These are phyloP conservation scores for Ophonus ardosiacus DNA, from an alignment of 2,888 invertebrate species.

Conservation along the genomic window DNA sequence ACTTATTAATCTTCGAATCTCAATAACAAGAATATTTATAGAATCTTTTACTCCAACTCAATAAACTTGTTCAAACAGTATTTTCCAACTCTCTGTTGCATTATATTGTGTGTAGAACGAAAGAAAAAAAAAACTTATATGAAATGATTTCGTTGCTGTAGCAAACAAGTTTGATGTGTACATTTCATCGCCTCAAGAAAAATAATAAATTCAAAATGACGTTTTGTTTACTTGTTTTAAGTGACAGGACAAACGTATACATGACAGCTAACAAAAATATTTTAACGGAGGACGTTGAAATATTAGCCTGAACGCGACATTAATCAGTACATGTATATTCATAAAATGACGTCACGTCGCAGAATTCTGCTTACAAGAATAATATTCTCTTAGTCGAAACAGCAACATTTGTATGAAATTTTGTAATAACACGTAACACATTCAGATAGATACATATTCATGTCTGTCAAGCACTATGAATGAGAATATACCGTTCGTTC, in stretches of 20 bases:
- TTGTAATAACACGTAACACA: neutral
- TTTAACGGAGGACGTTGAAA: conserved; percentile 38
- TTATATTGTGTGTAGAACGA: neutral
- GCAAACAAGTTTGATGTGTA: neutral
- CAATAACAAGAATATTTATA: neutral
- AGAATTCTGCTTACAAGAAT: conserved; percentile 30
- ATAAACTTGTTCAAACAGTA: neutral
- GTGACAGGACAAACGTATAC: conserved; percentile 33
- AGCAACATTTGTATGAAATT: neutral
- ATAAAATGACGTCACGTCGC: conserved; percentile 38
- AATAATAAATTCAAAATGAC: conserved; percentile 27
- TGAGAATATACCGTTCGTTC: neutral
- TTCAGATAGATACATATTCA: neutral
- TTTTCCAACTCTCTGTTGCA: neutral
- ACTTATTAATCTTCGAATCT: too few relatives aligned
- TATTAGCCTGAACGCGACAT: conserved; percentile 40
- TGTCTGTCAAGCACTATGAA: neutral
- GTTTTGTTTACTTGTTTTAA: conserved; percentile 40
- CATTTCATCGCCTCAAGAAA: conserved; percentile 32
- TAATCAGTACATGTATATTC: conserved; percentile 51
- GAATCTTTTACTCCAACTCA: neutral
- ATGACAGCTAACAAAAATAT: conserved; percentile 55
- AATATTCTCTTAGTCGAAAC: neutral
- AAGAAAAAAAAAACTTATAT: conserved; percentile 4
- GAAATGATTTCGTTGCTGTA: neutral